Base-by-base conservation (phyloP, 2,797 vertebrate species). In the Danio aesculapii region DNA sequence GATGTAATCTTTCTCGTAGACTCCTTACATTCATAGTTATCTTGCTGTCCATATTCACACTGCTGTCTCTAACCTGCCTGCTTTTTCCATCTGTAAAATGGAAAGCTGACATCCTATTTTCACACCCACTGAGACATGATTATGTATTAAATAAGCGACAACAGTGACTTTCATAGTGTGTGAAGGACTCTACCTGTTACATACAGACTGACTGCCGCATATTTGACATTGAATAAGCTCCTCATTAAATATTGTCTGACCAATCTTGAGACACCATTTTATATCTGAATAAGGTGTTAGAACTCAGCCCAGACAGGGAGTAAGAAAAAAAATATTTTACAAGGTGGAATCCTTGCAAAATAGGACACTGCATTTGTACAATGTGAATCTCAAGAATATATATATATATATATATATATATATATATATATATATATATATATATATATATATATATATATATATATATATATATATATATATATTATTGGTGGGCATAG, bases 41-140 rank as follows among this genome's bases (percentile, higher is more conserved):
- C 94, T 94, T 83, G 88, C 78, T 39, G 72, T 39, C 84, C 93
- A 93, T 89, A 94, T 89, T 92, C 93, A 88, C 88, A 83, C 86
- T 77, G 89, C 92, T 93, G 94, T 93, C 90, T 89, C 91, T 90
- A 90, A 88, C 84, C 88, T 64, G 88, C 83, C 3, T 87, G 89
- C 84, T 85, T 83, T 85, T 84, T 90, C 90, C 81, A 93, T 93
- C 92, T 88, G 90, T 86, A 93, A 93, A 93, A 93, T 93, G 90
- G 91, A 93, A 91, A 93, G 87, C 88, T 84, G 86, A 89, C 91
- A 91, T 94, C 92, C 75, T 64, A 75, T 91, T 87, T 73, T 79
- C 83, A 85, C 62, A 55, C 78, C 89, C 87, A 89, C 81, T 82
- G 77, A 86, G 84, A 87, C 86, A 84, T 81, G 89, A 94, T 89